Base-by-base conservation (phyloP, 2,888 invertebrate species). In the Serripes groenlandicus region DNA sequence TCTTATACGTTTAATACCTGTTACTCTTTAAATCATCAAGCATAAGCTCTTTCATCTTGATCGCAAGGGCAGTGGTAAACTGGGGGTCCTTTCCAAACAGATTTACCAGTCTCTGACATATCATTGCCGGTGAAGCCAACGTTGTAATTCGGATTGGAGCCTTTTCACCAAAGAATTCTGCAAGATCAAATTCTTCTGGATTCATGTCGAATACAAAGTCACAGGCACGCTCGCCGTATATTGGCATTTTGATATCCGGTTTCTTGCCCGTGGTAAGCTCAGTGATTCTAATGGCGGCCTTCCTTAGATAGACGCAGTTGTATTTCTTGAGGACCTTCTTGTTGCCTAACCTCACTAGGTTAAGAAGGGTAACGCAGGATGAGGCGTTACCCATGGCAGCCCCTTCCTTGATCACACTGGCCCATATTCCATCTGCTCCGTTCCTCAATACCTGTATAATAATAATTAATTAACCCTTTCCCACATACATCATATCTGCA, bases 261-360 rank as follows among this genome's bases (percentile, higher is more conserved):
- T 58, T 37, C 26, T n/a, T 18, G n/a, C 76, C 81, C 3, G 81
- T 81, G 23, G 66, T 76, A 15, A 81, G 56, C 64, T 70, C 52
- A 9, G 81, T 81, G 23, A 76, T 72, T 23, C 37, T 72, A 23
- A 75, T 81, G 32, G 81, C 81, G 3, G 81, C 81, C 30, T 81
- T 26, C n/a, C 81, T 64, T 4, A 81, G 68, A 26, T 76, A 71
- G 11, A 66, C 26, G 42, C 81, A 81, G 58, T 81, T 81, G 60
- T 69, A 79, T 26, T 18, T 58, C 62, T 79, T 69, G n/a, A 75
- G 69, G 37, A 75, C 75, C 37, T 37, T 54, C 56, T n/a, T n/a
- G n/a, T n/a, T n/a, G n/a, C n/a, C n/a, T n/a, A n/a, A n/a, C n/a
- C n/a, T n/a, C n/a, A n/a, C 69, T 60, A 18, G 73, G 26, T 34